Conservation (phyloP, 1,140 invertebrate species). For the Cherax quadricarinatus region DNA sequence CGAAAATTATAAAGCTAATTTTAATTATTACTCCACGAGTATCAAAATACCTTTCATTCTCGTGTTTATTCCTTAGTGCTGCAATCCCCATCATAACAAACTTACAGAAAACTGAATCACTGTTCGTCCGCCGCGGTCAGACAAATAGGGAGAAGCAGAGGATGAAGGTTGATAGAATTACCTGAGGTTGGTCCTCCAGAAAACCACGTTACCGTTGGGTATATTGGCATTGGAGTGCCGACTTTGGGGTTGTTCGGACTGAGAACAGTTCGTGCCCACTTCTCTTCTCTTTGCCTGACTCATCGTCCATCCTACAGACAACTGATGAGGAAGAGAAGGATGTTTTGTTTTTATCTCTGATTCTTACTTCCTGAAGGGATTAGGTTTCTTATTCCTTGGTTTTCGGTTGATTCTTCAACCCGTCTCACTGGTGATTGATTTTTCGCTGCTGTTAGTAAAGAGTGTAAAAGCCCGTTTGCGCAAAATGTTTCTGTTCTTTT, state of each 20-base stretch:
- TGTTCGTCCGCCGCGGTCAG: slow-evolving; percentile 13
- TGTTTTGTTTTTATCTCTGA: background rate
- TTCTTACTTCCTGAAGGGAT: background rate
- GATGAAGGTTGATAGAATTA: slow-evolving; percentile 39
- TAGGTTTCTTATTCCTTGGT: background rate
- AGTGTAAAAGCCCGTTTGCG: background rate
- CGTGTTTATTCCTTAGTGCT: slow-evolving; percentile 12
- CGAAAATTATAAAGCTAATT: too few relatives aligned
- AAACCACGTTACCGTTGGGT: slow-evolving; percentile 7
- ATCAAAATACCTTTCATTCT: too few relatives aligned
- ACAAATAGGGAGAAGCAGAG: slow-evolving; percentile 27
- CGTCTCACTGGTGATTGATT: background rate
- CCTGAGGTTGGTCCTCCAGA: slow-evolving; percentile 9
- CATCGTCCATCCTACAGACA: background rate
- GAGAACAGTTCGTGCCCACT: background rate
- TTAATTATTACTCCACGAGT: too few relatives aligned
- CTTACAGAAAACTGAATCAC: slow-evolving; percentile 27
- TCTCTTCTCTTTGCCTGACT: background rate
- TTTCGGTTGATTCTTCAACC: background rate
- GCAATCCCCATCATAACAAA: slow-evolving; percentile 16
- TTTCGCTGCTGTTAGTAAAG: background rate
- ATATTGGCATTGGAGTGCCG: slow-evolving; percentile 8
- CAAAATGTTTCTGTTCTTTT: background rate
- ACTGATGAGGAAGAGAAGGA: background rate
- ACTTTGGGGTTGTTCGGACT: background rate